Base-by-base conservation (phyloP, 1,140 invertebrate species). In the Lutraria rhynchaena region DNA sequence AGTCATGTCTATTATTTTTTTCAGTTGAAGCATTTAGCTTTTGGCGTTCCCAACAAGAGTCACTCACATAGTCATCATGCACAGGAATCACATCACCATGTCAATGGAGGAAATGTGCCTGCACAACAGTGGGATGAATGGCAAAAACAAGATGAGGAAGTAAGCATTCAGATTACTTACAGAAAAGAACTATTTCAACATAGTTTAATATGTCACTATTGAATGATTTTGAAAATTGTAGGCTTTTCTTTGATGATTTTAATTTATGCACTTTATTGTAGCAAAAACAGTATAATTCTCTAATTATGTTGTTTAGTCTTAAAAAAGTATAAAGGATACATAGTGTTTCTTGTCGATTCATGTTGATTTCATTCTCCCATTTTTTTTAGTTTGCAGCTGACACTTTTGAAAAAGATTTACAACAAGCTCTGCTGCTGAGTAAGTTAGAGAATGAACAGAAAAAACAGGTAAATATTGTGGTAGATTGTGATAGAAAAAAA, bases 391-490 rank as follows among this genome's bases (percentile, higher is more conserved):
- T 37, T 74, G 49, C 78, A 24, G 29, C 67, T 13, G 78, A 81
- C 13, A 5, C 58, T 9, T 81, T 81, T 74, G 78, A 81, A 22
- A 81, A 81, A 37, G 78, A 81, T 35, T 57, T 81, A 22, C 69
- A 81, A 49, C 78, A 81, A 22, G 78, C 78, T 3, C 35, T 81
- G n/a, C 55, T 81, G 51, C 57, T 81, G 0, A 81, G 78, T 29
- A 73, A 63, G 22, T 44, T 81, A 61, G 78, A 81, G 27, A 63
- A 27, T 63, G 78, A 81, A 51, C 69, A 81, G 22, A 46, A 73
- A 35, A 73, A 71, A 61, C 65, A 81, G 78, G 78, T 81, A 63
- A 41, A 41, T 15, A 35, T 55, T 55, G 4, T n/a, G n/a, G n/a
- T n/a, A n/a, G n/a, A n/a, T n/a, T n/a, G n/a, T n/a, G n/a, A n/a